These are phyloP conservation scores for Setophaga coronata DNA, from an alignment of 2,113 vertebrate genomes.

Conservation along the genomic window DNA sequence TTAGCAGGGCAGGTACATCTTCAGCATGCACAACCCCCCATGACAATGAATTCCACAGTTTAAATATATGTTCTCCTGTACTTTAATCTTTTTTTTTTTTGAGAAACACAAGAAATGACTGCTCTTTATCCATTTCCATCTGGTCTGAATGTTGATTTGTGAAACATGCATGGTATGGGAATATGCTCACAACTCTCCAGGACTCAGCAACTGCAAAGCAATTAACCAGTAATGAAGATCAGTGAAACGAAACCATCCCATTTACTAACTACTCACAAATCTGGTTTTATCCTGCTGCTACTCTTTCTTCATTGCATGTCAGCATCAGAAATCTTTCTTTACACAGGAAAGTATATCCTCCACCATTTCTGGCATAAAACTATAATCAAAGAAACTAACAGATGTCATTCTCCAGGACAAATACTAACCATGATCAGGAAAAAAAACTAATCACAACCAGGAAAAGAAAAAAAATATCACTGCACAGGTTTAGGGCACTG, in stretches of 20 bases:
- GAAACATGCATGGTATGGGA: not conserved
- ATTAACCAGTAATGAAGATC: slow-evolving; percentile 29
- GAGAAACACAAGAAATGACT: not conserved
- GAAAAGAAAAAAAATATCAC: not conserved
- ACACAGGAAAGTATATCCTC: not conserved
- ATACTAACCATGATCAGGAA: not conserved
- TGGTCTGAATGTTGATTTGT: not conserved
- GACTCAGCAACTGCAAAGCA: not conserved
- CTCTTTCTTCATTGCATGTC: not conserved
- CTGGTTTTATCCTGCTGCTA: not conserved
- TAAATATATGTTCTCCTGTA: not conserved
- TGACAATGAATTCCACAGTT: not conserved
- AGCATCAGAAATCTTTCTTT: not conserved
- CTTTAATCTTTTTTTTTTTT: not conserved
- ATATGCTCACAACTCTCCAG: not conserved
- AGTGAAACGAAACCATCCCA: not conserved
- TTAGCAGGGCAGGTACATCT: not conserved
- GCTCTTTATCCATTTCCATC: not conserved
- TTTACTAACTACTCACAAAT: not conserved
- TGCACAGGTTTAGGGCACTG: not conserved
- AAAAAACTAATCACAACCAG: not conserved
- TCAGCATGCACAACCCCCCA: not conserved
- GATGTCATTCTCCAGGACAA: not conserved
- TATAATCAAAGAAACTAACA: not conserved
- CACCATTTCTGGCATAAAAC: not conserved